Percentiles rank a stretch among this genome's conserved stretches.
These are phyloP conservation scores for Gnathonemus longibarbis DNA, from an alignment of 2,113 vertebrate species.

Conservation along the genomic window DNA sequence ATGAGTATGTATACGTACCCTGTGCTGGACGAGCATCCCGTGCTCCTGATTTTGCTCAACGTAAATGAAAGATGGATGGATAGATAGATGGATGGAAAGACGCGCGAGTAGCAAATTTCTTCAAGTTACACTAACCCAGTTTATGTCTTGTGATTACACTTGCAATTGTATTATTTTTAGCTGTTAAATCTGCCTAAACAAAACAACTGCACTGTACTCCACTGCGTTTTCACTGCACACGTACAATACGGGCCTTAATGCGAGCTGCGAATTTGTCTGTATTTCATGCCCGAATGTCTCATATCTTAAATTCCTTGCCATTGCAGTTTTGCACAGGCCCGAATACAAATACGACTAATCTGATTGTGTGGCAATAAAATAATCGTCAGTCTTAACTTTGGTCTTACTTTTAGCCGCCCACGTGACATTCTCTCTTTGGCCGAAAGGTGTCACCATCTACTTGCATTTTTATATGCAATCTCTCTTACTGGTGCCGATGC, in stretches of 20 bases:
- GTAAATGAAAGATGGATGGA: background rate
- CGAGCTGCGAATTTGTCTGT: background rate
- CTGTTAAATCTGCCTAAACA: background rate
- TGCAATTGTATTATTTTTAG: background rate
- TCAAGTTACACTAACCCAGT: background rate
- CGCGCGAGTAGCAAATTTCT: background rate
- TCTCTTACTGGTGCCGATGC: background rate
- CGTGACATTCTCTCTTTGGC: background rate
- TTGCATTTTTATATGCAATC: background rate
- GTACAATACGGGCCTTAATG: background rate
- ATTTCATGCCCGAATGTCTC: background rate
- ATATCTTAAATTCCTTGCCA: background rate
- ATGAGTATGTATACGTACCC: background rate
- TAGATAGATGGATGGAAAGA: background rate
- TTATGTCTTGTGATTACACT: background rate
- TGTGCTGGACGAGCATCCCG: background rate
- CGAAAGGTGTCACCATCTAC: constrained; percentile 8
- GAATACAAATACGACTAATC: background rate
- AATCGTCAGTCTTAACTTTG: background rate
- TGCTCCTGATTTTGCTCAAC: background rate
- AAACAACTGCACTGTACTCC: background rate
- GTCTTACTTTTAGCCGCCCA: background rate
- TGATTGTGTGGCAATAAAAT: background rate
- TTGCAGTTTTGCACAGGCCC: background rate
- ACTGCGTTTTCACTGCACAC: background rate